These are phyloP conservation scores for Eulemur rubriventer DNA, from an alignment of 2,797 vertebrate species.

Conservation along the genomic window DNA sequence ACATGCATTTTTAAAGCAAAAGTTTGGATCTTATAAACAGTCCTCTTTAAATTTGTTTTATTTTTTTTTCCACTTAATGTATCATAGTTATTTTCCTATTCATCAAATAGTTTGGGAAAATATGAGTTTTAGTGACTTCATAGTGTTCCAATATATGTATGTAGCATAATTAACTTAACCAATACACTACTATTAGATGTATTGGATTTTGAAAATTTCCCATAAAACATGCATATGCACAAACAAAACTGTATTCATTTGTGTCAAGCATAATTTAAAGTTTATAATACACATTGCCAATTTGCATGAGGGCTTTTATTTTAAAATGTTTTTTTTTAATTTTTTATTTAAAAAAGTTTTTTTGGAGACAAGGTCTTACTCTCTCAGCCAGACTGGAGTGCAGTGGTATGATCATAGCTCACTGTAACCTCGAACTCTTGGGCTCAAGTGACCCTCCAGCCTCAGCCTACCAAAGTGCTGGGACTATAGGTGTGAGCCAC, in stretches of 20 bases:
- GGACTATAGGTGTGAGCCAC: no score
- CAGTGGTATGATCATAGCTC: no score
- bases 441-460: no score
- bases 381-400: no score
- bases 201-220: background rate
- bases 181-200: background rate
- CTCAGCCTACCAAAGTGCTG: no score
- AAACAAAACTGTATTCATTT: constrained; percentile 17
- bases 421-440: no score
- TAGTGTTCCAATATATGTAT: background rate
- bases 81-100: background rate
- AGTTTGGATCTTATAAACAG: background rate
- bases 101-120: background rate
- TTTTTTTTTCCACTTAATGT: background rate
- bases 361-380: no score
- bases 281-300: background rate
- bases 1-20: background rate
- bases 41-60: background rate
- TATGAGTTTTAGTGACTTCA: background rate
- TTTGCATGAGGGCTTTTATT: constrained; percentile 28
- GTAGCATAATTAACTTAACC: background rate
- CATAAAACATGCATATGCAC: background rate
- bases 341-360: no score
- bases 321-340: background rate
- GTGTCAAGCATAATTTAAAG: background rate